Evolutionary conservation across 2,797 vertebrate genomes (phyloP), one percentile per base, ranked within the genome.

Genomic region (Pagetopsis macropterus): DNA sequence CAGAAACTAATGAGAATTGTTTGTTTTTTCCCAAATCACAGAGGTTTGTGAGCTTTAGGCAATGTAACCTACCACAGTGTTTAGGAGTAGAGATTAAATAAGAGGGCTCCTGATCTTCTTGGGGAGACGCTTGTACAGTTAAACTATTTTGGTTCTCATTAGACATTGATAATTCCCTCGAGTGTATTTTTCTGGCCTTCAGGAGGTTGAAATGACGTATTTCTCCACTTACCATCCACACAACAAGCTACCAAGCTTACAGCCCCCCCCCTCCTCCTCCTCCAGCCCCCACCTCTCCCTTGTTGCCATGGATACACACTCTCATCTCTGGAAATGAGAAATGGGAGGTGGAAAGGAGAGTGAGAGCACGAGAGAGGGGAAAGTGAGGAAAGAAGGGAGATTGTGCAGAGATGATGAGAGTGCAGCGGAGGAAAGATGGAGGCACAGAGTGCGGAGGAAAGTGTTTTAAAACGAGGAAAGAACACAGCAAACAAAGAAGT

Each of bases 251-350:
- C 45, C 55, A n/a, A 68, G 75, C 87, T 83, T n/a, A 80, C 62
- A 74, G 52, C 52, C 68, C 70, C 33, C 33, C 33, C 58, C 55
- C 57, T 72, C 65, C 37, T 61, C 70, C 54, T 70, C 52, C 72
- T 87, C 79, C 75, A 56, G 82, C 87, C 87, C 67, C 89, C 91
- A 85, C 85, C 90, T 90, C 83, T 91, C 79, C 86, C 88, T 84
- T 93, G 94, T 95, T 95, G 91, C 94, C 91, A 95, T 95, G 93
- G 94, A 92, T 92, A 95, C 93, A 92, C 81, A 89, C 88, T 93
- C 92, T 90, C 92, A 88, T 93, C 91, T 94, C 86, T 86, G 84
- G 78, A 88, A 89, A 89, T 76, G 87, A 90, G 86, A 89, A 86
- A 84, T 54, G 74, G 90, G 89, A 88, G 85, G 82, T 70, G 86